Base-by-base conservation (phyloP, 2,888 invertebrate species). In the Drosophila paramelanica region DNA sequence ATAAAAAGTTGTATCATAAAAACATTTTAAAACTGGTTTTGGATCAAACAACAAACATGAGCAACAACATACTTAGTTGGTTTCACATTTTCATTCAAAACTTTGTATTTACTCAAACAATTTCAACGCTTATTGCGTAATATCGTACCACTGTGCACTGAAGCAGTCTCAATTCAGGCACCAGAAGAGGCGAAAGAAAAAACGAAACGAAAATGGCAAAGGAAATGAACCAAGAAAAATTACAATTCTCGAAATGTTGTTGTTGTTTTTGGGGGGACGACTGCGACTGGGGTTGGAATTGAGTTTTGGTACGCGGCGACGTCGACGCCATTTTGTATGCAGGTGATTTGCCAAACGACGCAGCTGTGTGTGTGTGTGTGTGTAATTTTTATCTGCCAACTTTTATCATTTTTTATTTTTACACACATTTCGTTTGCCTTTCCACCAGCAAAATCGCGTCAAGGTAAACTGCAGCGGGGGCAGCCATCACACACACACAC, bases 151-250 rank as follows among this genome's bases (percentile, higher is more conserved):
- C 73, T 86, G 81, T 83, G 65, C 68, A 33, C 39, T 66, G 59
- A 55, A 62, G 53, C 56, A 67, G 61, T 72, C 81, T 52, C 75
- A 70, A 62, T 66, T 61, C 87, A 81, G 67, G 77, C 60, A 68
- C 47, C 74, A 58, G 70, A 72, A 60, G 46, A 55, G 53, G 65
- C 62, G 20, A 73, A 68, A 45, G 55, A 27, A 58, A 57, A 66
- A 69, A 80, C 47, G 70, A 71, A 79, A 68, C 58, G 77, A 83
- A 83, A 81, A 73, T 71, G 84, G 79, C 79, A 88, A 88, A 77
- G 77, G 90, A 90, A 90, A 89, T 88, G 88, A 88, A 90, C 83
- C 90, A 88, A 82, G 89, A 89, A 89, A 89, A 89, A 89, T 87
- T 88, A 88, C 88, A 81, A 81, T 78, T 86, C 86, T 56, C 72